Evolutionary conservation across 1,140 invertebrate species (phyloP), one percentile per base, ranked within the genome.

Genomic region (Formica exsecta): DNA sequence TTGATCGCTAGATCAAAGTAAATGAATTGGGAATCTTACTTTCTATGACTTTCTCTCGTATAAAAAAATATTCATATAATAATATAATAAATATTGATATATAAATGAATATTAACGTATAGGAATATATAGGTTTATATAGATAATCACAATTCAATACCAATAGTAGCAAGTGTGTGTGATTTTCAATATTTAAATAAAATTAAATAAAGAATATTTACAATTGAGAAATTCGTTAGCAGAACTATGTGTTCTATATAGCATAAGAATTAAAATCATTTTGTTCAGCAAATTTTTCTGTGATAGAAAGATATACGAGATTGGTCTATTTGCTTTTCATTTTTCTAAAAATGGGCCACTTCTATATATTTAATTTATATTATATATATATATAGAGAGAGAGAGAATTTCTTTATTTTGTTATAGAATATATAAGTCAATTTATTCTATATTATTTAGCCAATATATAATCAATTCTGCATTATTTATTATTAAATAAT

Each of bases 131-230:
- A 4, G 3, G n/a, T 4, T 54, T 71, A 6, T 54, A 0, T 73
- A 22, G 4, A 73, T 54, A 57, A 48, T 48, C 44, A 8, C 8
- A 32, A 70, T 71, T 9, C 29, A 2, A n/a, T 4, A 32, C 48
- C 16, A 2, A 68, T 54, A 73, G 19, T 54, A 71, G 29, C 22
- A 73, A 54, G 19, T 32, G 32, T 32, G 32, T 32, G 3, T n/a
- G 36, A 73, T 32, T 32, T 73, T 6, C 36, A 73, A 73, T 51
- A 73, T 73, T 57, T 73, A 22, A 51, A 1, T 19, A 5, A 57
- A 73, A 73, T 7, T 29, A 54, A 16, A 36, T 32, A 57, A 73
- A 73, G 25, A 73, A 57, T 32, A 22, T 73, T 73, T 73, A 57
- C 51, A 32, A 6, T 73, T 73, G 19, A 22, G 11, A 73, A 73